phyloP scores from a whole-genome alignment of 2,797 vertebrate genomes.

The Thamnophis elegans region DNA sequence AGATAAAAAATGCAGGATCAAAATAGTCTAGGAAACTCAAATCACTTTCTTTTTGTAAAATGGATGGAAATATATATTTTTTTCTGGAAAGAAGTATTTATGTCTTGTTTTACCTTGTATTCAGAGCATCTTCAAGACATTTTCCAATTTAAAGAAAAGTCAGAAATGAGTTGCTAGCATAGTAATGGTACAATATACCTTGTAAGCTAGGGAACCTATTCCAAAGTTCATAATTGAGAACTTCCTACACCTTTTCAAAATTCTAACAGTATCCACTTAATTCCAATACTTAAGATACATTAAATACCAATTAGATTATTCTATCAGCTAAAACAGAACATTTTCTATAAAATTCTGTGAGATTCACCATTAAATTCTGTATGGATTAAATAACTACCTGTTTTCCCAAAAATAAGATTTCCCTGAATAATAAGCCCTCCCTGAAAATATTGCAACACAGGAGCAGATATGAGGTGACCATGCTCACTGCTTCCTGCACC shows the following conservation, averaged over 20 bases:
- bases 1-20: not conserved
- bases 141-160: not conserved
- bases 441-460: too few relatives aligned
- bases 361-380: not conserved
- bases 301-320: not conserved
- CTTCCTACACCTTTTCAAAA: not conserved
- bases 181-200: not conserved
- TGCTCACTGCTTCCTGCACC: too few relatives aligned
- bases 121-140: not conserved
- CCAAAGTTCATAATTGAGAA: not conserved
- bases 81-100: too few relatives aligned
- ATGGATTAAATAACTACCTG: not conserved
- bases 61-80: too few relatives aligned
- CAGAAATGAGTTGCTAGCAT: not conserved
- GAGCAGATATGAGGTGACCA: too few relatives aligned
- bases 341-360: not conserved
- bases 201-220: not conserved
- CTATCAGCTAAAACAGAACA: not conserved
- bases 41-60: not conserved
- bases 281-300: not conserved
- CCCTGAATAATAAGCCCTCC: too few relatives aligned
- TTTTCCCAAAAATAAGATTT: too few relatives aligned
- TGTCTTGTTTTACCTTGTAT: not conserved
- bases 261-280: not conserved
- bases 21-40: not conserved